Conservation (phyloP, 1,140 invertebrate genomes). For the Euglossa dilemma region DNA sequence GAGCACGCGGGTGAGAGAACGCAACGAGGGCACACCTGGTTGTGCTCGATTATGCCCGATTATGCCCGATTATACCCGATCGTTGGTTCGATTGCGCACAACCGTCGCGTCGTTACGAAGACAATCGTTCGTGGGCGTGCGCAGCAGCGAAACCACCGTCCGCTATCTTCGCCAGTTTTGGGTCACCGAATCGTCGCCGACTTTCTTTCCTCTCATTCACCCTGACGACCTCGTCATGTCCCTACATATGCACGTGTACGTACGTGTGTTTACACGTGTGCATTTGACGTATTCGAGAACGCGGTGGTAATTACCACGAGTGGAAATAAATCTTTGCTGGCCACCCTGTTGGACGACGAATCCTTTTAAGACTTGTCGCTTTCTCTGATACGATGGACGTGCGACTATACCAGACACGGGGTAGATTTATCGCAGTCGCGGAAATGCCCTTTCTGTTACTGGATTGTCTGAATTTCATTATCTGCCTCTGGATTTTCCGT, state of each 20-base stretch:
- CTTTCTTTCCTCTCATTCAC: constrained; percentile 45
- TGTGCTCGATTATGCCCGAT: constrained; percentile 29
- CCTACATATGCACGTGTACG: not conserved
- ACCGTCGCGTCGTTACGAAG: constrained; percentile 39
- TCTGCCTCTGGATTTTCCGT: not conserved
- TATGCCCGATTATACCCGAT: not conserved
- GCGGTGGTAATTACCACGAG: constrained; percentile 20
- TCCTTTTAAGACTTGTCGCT: constrained; percentile 21
- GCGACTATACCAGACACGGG: not conserved
- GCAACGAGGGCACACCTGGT: constrained; percentile 36
- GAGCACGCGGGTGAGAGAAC: not conserved
- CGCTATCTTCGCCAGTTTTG: constrained; percentile 69
- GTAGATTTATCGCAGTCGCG: not conserved
- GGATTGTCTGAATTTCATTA: not conserved
- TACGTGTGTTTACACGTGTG: not conserved
- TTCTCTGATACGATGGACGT: not conserved
- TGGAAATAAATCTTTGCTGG: constrained; percentile 35
- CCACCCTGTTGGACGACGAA: not conserved
- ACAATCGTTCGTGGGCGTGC: constrained; percentile 74
- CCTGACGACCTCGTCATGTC: not conserved
- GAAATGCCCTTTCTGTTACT: not conserved
- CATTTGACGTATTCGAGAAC: not conserved
- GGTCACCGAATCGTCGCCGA: constrained; percentile 75
- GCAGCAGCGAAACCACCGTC: constrained; percentile 35
- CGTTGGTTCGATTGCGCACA: not conserved